A percentile compares a stretch with the other conserved stretches of the same genome.
Evolutionary conservation across 2,113 vertebrate genomes (phyloP).

Genomic region (Thamnophis sirtalis): DNA sequence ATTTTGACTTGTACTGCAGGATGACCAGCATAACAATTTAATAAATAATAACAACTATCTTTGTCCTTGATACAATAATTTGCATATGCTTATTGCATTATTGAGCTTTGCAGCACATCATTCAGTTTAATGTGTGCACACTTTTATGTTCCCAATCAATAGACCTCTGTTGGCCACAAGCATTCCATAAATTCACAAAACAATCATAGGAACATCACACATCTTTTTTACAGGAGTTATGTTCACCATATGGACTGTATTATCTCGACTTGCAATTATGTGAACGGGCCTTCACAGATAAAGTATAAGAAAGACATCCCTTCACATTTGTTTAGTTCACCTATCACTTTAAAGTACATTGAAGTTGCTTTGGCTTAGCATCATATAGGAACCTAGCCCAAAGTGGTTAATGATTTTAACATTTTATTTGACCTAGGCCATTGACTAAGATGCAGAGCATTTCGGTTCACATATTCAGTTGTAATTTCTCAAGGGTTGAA

Average conservation of each 20-base stretch:
- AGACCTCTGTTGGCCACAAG: not conserved
- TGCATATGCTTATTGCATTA: not conserved
- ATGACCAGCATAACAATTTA: not conserved
- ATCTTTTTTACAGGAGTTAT: not conserved
- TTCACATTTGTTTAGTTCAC: not conserved
- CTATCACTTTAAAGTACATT: not conserved
- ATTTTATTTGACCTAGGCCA: not conserved
- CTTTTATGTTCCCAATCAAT: not conserved
- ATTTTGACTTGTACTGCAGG: not conserved
- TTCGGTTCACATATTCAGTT: not conserved
- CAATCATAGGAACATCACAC: not conserved
- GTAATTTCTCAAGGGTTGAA: not conserved
- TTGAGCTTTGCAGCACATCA: not conserved
- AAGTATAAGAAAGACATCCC: not conserved
- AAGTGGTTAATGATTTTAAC: not conserved
- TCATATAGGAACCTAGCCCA: not conserved
- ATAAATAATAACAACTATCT: not conserved
- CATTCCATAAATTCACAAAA: not conserved
- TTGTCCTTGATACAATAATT: not conserved
- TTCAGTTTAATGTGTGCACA: not conserved
- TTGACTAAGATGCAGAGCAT: not conserved
- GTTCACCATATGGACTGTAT: not conserved
- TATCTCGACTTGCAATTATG: not conserved
- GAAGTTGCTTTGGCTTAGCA: not conserved
- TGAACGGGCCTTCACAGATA: not conserved